phyloP scores from a whole-genome alignment of 2,797 vertebrate genomes.

The Phrynocephalus forsythii region DNA sequence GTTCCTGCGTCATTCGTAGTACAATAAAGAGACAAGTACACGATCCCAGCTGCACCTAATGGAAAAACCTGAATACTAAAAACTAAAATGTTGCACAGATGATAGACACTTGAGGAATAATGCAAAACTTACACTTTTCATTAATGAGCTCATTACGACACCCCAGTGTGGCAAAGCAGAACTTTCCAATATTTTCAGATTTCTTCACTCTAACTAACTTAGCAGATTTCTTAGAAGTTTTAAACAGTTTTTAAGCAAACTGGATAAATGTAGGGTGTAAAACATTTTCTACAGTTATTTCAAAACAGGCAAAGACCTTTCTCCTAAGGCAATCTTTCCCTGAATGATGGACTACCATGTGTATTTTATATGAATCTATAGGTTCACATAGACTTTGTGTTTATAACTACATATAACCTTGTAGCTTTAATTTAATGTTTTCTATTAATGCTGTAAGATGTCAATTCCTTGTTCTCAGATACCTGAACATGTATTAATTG shows the following conservation, averaged over 20 bases:
- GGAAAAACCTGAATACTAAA: background rate
- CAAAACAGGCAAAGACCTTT: background rate
- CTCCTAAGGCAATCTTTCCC: no score
- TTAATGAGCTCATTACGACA: conserved; percentile 7
- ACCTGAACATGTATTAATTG: no score
- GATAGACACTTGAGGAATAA: background rate
- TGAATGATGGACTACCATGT: no score
- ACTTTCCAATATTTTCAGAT: background rate
- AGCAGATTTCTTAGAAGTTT: background rate
- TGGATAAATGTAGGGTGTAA: background rate
- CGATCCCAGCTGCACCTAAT: background rate
- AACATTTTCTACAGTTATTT: background rate
- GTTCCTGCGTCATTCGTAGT: background rate
- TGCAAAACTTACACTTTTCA: background rate
- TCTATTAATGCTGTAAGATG: no score
- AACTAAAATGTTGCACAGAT: background rate
- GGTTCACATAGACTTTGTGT: no score
- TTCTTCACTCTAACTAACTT: background rate
- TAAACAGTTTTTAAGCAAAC: conserved; percentile 17
- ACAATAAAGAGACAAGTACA: background rate
- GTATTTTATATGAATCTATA: no score
- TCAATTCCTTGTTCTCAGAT: no score
- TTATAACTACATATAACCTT: no score
- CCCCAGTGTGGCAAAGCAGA: background rate
- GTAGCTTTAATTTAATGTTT: no score